Percentiles rank a stretch among this genome's conserved stretches.
Conservation (phyloP, 2,113 vertebrate species). For the Calypte anna region DNA sequence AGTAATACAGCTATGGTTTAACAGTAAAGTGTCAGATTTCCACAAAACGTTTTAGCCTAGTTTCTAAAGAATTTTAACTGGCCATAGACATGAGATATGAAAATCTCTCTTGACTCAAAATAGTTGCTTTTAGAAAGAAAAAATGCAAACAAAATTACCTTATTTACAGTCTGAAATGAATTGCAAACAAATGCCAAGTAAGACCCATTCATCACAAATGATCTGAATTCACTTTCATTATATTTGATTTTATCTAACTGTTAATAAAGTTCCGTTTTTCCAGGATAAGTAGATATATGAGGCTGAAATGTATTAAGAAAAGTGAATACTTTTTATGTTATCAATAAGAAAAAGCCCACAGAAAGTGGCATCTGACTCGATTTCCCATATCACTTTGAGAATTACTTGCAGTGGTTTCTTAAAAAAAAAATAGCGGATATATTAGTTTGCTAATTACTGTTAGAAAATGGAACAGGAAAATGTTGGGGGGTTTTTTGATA, state of each 20-base stretch:
- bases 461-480: background rate
- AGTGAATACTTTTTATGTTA: background rate
- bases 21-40: background rate
- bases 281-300: slow-evolving; percentile 26
- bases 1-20: slow-evolving; percentile 2
- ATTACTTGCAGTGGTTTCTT: background rate
- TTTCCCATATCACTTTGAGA: background rate
- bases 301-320: background rate
- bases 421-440: background rate
- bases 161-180: slow-evolving; percentile 23
- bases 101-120: background rate
- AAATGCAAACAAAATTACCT: slow-evolving; percentile 2
- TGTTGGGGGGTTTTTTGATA: fast-evolving
- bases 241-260: slow-evolving; percentile 29
- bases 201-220: background rate
- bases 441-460: background rate
- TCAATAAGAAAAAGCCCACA: slow-evolving; percentile 18
- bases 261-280: slow-evolving; percentile 16
- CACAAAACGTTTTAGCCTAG: slow-evolving; percentile 24
- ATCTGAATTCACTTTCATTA: background rate
- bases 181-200: background rate
- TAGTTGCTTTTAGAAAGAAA: background rate
- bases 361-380: background rate
- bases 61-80: slow-evolving; percentile 34
- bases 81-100: background rate